A percentile compares a stretch with the other conserved stretches of the same genome.
phyloP scores from a whole-genome alignment of 2,113 vertebrate genomes.

The Lepidothrix coronata region DNA sequence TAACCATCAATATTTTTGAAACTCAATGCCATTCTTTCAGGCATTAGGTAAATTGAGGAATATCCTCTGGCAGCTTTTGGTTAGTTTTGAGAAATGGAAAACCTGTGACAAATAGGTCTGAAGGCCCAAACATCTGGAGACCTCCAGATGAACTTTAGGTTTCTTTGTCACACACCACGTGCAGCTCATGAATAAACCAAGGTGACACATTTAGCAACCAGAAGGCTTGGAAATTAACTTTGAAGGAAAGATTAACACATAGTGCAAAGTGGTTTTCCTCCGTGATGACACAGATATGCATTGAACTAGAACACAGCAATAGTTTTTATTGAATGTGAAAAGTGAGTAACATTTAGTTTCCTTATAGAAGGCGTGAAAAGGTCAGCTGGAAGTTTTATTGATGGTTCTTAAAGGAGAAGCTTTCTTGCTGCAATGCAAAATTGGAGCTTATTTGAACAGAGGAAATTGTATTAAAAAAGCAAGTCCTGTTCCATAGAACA shows the following conservation, averaged over 20 bases:
- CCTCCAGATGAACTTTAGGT: not conserved
- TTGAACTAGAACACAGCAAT: slow-evolving; percentile 49
- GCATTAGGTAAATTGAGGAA: not conserved
- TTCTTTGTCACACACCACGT: not conserved
- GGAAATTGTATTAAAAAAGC: not conserved
- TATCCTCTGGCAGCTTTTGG: not conserved
- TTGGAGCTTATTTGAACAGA: not conserved
- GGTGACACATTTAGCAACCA: not conserved
- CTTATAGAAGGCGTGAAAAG: slow-evolving; percentile 25
- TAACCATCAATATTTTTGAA: not conserved
- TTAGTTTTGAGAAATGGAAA: not conserved
- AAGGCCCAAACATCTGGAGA: not conserved
- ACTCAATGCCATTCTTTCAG: not conserved
- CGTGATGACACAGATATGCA: slow-evolving; percentile 17
- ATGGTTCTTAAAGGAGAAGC: not conserved
- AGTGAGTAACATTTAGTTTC: slow-evolving; percentile 31
- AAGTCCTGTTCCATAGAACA: not conserved
- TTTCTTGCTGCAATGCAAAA: not conserved
- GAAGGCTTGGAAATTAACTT: slow-evolving; percentile 1
- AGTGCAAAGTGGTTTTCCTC: slow-evolving; percentile 16
- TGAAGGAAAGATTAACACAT: not conserved
- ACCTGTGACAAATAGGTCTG: not conserved
- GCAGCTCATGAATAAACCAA: not conserved
- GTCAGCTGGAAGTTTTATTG: slow-evolving; percentile 28
- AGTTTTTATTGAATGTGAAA: slow-evolving; percentile 63